Evolutionary conservation across 2,113 vertebrate genomes (phyloP).

Genomic region (Mastomys natalensis): DNA sequence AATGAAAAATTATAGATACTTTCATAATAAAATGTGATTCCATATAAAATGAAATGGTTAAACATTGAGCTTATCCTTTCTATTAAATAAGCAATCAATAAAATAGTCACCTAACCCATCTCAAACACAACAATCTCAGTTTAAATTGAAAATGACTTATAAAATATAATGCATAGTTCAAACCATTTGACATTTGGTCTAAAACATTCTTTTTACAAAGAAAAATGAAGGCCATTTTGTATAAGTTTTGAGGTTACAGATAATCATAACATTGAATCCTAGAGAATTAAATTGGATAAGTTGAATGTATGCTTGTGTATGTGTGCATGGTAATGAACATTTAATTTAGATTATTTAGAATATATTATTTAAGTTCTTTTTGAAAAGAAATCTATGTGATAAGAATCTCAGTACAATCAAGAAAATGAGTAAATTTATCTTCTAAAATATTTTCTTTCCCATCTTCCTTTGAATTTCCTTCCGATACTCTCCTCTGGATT

Average conservation of each 20-base stretch:
- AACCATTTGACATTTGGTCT: neutral
- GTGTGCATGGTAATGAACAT: neutral
- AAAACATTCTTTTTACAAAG: neutral
- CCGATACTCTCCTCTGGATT: neutral
- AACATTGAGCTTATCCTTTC: neutral
- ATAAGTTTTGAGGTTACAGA: neutral
- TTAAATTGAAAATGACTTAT: neutral
- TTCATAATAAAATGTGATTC: constrained; percentile 25
- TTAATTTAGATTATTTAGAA: constrained; percentile 9
- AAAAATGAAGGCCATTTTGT: neutral
- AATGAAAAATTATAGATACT: neutral
- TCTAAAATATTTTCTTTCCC: neutral
- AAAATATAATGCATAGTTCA: neutral
- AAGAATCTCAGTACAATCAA: neutral
- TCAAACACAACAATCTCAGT: neutral
- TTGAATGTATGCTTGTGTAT: neutral
- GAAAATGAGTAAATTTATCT: neutral
- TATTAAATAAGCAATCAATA: neutral
- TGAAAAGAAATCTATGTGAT: neutral
- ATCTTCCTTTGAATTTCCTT: rapidly evolving
- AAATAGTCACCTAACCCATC: neutral
- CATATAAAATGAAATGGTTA: neutral
- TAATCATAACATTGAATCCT: neutral
- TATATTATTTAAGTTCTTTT: neutral
- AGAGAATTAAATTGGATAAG: neutral